A percentile compares a stretch with the other conserved stretches of the same genome.
Evolutionary conservation across 2,888 invertebrate species (phyloP).

Genomic region (Cheilosia vulpina): DNA sequence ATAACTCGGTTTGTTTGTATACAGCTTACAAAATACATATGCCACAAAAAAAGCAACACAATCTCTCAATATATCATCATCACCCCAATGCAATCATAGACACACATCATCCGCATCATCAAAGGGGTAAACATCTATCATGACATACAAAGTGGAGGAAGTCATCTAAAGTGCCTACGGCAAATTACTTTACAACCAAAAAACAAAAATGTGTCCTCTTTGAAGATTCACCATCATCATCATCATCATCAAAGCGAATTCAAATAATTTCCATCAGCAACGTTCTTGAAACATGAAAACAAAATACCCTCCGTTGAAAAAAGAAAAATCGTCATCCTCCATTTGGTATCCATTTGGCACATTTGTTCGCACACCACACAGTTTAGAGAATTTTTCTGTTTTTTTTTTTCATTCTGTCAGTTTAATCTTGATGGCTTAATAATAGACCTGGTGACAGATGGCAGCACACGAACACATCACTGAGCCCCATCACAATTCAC

Average conservation of each 20-base stretch:
- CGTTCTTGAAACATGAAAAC: conserved; percentile 71
- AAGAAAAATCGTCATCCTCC: conserved; percentile 63
- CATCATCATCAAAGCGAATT: conserved; percentile 67
- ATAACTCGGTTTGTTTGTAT: not conserved
- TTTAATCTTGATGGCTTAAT: conserved; percentile 73
- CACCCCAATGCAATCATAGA: conserved; percentile 58
- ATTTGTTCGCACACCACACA: conserved; percentile 69
- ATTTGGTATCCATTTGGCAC: conserved; percentile 73
- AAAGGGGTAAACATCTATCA: conserved; percentile 67
- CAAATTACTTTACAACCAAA: conserved; percentile 67
- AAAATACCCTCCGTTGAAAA: conserved; percentile 45
- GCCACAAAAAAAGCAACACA: conserved; percentile 31
- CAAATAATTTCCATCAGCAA: conserved; percentile 67
- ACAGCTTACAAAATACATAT: conserved; percentile 2
- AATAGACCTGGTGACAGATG: conserved; percentile 75
- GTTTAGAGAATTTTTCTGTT: conserved; percentile 43
- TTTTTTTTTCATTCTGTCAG: conserved; percentile 47
- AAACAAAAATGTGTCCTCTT: conserved; percentile 57
- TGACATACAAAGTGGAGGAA: conserved; percentile 72
- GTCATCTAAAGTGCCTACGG: conserved; percentile 73
- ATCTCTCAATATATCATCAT: conserved; percentile 52
- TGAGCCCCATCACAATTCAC: conserved; percentile 38
- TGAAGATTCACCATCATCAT: conserved; percentile 65
- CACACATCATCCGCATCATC: conserved; percentile 65
- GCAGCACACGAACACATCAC: conserved; percentile 70